Evolutionary conservation across 2,113 vertebrate species (phyloP).

Genomic region (Paedocypris sp.): DNA sequence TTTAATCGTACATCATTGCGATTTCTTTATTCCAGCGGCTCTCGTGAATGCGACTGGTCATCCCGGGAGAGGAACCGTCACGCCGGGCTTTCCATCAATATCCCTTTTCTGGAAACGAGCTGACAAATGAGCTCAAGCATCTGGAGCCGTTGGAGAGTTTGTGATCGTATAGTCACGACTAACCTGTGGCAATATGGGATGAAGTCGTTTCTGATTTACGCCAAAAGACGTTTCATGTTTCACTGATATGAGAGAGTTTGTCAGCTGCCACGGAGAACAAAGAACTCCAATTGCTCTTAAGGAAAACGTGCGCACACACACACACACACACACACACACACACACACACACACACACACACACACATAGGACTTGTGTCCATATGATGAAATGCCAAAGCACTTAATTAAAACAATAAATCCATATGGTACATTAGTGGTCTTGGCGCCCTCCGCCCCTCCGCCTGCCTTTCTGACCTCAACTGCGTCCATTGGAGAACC

Average conservation of each 20-base stretch:
- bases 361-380: slow-evolving; percentile 65
- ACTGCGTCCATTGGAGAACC: slow-evolving; percentile 22
- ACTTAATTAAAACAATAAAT: slow-evolving; percentile 96
- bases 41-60: slow-evolving; percentile 19
- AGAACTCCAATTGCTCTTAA: slow-evolving; percentile 79
- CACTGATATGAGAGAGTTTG: slow-evolving; percentile 78
- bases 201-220: slow-evolving; percentile 32
- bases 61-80: slow-evolving; percentile 17
- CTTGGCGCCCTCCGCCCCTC: slow-evolving; percentile 11
- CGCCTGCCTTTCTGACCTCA: slow-evolving; percentile 19
- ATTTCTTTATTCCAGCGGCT: slow-evolving; percentile 11
- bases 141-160: slow-evolving; percentile 31
- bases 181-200: slow-evolving; percentile 22
- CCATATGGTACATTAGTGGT: slow-evolving; percentile 72
- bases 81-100: slow-evolving; percentile 14
- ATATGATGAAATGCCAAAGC: slow-evolving; percentile 81
- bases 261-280: slow-evolving; percentile 57
- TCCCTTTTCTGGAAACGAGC: slow-evolving; percentile 10
- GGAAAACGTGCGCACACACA: slow-evolving; percentile 66
- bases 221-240: slow-evolving; percentile 31
- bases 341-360: too few relatives aligned
- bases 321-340: too few relatives aligned
- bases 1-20: slow-evolving; percentile 21
- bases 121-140: slow-evolving; percentile 27
- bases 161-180: neutral